Evolutionary conservation across 2,113 vertebrate species (phyloP), one percentile per base, ranked within the genome.

Genomic region (Patagioenas fasciata): DNA sequence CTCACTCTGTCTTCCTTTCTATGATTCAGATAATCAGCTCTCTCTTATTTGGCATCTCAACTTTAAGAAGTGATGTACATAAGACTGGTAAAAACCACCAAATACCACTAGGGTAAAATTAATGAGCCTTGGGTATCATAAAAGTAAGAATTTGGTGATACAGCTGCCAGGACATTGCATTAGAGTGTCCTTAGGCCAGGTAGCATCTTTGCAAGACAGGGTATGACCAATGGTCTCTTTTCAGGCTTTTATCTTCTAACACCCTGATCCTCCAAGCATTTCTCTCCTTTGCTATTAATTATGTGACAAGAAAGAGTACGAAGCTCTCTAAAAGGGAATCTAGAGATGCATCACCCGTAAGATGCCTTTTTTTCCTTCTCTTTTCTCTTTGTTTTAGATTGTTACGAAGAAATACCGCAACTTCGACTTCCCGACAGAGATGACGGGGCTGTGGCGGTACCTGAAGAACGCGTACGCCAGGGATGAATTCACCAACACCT

Each of bases 401-500:
- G 99, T 99, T 6, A 97, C 98, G 64, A 99, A 99, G 98, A 99
- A 99, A 96, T 99, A 99, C 95, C 99, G 99, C 47, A 99, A 99
- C 98, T 99, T 99, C 0, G 98, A 99, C 93, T 98, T 99, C 95
- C 99, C 99, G 0, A 75, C 96, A 0, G 99, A 99, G 79, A 98
- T 99, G 99, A 97, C 95, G 0, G 99, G 99, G 10, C 98, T 99
- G 90, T 99, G 99, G 99, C 97, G 98, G 56, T 99, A 99, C 85
- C 98, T 99, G 97, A 98, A 99, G 94, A 99, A 98, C 0, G 99
- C 99, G 5, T 99, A 99, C 2, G 94, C 97, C 13, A 98, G 98
- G 14, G 99, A 99, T 1, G 99, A 99, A 78, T 99, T 99, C 98
- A 99, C 98, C 97, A 99, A 99, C 98, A 99, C 99, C 79, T 99